A percentile compares a stretch with the other conserved stretches of the same genome.
These are phyloP conservation scores for Emydocephalus ijimae DNA, from an alignment of 2,113 vertebrate species.

Conservation along the genomic window DNA sequence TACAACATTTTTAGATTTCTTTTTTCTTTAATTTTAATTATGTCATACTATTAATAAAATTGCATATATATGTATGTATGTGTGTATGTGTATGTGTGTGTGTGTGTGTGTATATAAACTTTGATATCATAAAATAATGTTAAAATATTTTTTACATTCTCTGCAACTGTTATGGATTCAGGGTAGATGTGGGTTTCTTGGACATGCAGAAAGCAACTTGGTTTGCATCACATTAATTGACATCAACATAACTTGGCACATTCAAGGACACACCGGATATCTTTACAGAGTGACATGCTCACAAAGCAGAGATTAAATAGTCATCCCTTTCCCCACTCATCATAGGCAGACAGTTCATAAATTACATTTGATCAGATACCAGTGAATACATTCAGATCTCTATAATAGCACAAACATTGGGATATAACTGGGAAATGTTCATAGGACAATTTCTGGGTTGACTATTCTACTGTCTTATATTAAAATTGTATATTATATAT, in stretches of 20 bases:
- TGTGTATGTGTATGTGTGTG: too few relatives aligned
- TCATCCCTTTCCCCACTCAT: not conserved
- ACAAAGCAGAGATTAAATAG: not conserved
- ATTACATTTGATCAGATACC: not conserved
- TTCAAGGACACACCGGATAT: not conserved
- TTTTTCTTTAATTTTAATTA: not conserved
- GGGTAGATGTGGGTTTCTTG: not conserved
- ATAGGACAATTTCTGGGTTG: not conserved
- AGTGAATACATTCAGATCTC: not conserved
- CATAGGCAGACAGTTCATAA: not conserved
- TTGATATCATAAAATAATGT: not conserved
- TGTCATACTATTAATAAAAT: not conserved
- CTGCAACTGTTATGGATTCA: not conserved
- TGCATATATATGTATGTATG: not conserved
- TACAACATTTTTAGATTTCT: not conserved
- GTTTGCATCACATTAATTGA: constrained; percentile 5
- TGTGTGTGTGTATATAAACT: not conserved
- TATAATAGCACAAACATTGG: not conserved
- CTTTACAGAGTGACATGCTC: constrained; percentile 7
- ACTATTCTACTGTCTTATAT: not conserved
- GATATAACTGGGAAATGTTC: not conserved
- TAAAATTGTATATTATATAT: not conserved
- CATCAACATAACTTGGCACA: not conserved
- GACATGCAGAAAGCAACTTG: not conserved
- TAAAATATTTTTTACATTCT: not conserved